A percentile compares a stretch with the other conserved stretches of the same genome.
These are phyloP conservation scores for Neodontobutis hainanensis DNA, from an alignment of 2,113 vertebrate species.

Conservation along the genomic window DNA sequence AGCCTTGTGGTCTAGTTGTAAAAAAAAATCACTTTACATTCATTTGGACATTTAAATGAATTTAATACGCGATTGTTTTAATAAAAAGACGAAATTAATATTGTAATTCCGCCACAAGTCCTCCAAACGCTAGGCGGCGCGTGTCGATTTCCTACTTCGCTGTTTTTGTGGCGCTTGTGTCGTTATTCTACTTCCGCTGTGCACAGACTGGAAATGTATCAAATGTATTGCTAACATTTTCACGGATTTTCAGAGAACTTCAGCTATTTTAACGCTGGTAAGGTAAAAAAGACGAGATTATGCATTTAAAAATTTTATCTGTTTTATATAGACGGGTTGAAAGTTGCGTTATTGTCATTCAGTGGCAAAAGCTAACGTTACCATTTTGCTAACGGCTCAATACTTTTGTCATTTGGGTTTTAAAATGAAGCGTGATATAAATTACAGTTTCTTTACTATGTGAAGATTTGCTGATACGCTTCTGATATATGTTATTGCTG, in stretches of 20 bases:
- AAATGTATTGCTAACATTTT: conserved; percentile 5
- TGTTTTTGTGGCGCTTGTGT: conserved; percentile 2
- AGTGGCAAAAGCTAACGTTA: neutral
- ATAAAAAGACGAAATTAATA: too few species aligned
- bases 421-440: too few species aligned
- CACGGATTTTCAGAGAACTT: neutral
- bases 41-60: neutral
- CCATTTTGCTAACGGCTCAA: neutral
- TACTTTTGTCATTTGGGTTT: neutral
- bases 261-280: neutral
- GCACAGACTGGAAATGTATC: neutral
- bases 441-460: too few species aligned
- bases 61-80: too few species aligned
- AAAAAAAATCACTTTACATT: neutral
- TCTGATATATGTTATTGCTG: too few species aligned
- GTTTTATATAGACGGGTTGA: neutral
- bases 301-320: neutral
- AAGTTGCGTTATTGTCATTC: neutral
- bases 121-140: neutral
- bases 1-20: neutral
- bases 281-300: neutral
- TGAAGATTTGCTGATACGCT: too few species aligned
- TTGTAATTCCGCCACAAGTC: neutral
- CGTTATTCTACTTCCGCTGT: conserved; percentile 27
- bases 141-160: neutral